These are phyloP conservation scores for Poeciliopsis paucimaculata DNA, from an alignment of 2,797 vertebrate genomes.

Conservation along the genomic window DNA sequence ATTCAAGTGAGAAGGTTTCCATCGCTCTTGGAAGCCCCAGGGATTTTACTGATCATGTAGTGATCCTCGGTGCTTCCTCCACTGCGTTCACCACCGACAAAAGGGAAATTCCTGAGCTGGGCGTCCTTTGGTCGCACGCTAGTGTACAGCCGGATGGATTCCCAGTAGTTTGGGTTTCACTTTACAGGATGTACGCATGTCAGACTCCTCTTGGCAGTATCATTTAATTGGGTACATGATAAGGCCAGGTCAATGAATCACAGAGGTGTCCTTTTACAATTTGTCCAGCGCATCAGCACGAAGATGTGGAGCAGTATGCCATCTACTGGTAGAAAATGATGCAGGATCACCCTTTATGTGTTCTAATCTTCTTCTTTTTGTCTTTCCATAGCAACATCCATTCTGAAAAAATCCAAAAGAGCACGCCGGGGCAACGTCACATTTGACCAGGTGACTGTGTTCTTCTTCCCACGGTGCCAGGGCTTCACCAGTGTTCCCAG, in stretches of 20 bases:
- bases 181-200: constrained; percentile 66
- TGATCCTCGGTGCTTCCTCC: constrained; percentile 66
- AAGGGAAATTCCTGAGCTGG: constrained; percentile 73
- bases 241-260: constrained; percentile 61
- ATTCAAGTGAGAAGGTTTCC: constrained; percentile 21
- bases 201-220: constrained; percentile 52
- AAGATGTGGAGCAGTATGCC: constrained; percentile 36
- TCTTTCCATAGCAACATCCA: constrained; percentile 85
- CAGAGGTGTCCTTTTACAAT: constrained; percentile 65
- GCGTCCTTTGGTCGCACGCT: constrained; percentile 52
- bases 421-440: constrained; percentile 86
- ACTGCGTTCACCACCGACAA: constrained; percentile 36
- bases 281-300: constrained; percentile 31
- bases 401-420: constrained; percentile 90
- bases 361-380: constrained; percentile 26
- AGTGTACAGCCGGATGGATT: constrained; percentile 48
- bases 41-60: constrained; percentile 42
- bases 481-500: constrained; percentile 98
- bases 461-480: constrained; percentile 96
- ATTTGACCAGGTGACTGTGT: constrained; percentile 93
- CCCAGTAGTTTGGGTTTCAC: constrained; percentile 58
- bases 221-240: constrained; percentile 71
- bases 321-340: constrained; percentile 58
- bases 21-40: constrained; percentile 59
- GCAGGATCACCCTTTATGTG: not conserved